These are phyloP conservation scores for Alexandromys fortis DNA, from an alignment of 2,113 vertebrate genomes.

Conservation along the genomic window DNA sequence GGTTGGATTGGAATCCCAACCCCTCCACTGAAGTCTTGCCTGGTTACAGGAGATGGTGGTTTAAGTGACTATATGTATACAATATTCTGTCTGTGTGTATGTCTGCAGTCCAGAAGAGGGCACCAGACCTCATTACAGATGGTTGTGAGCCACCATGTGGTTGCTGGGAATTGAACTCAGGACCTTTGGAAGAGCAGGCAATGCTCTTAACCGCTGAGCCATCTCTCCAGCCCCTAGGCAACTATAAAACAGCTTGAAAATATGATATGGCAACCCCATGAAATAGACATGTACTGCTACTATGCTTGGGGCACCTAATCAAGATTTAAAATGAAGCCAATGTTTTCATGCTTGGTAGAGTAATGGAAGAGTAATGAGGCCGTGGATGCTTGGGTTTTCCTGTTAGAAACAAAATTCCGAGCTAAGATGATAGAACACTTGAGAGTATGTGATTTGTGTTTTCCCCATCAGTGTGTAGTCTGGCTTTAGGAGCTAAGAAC, in stretches of 20 bases:
- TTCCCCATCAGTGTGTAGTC: not conserved
- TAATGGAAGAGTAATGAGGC: not conserved
- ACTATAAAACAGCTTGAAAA: not conserved
- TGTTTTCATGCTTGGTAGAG: not conserved
- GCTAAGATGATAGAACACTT: not conserved
- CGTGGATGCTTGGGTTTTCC: not conserved
- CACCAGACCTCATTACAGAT: too few relatives aligned
- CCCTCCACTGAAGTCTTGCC: not conserved
- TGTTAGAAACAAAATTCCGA: not conserved
- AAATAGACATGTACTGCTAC: not conserved
- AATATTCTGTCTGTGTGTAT: too few relatives aligned
- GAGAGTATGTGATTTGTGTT: not conserved
- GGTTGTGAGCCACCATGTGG: too few relatives aligned
- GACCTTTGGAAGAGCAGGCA: too few relatives aligned
- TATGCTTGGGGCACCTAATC: not conserved
- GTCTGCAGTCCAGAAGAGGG: too few relatives aligned
- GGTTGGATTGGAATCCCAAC: not conserved
- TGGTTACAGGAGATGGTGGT: not conserved
- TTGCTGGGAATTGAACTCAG: too few relatives aligned
- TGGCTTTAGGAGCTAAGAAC: not conserved
- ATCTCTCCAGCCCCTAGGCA: not conserved
- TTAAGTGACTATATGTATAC: not conserved
- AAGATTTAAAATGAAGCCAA: not conserved
- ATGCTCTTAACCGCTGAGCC: too few relatives aligned
- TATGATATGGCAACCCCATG: not conserved